Conservation (phyloP, 2,113 vertebrate species). For the Nicator chloris region DNA sequence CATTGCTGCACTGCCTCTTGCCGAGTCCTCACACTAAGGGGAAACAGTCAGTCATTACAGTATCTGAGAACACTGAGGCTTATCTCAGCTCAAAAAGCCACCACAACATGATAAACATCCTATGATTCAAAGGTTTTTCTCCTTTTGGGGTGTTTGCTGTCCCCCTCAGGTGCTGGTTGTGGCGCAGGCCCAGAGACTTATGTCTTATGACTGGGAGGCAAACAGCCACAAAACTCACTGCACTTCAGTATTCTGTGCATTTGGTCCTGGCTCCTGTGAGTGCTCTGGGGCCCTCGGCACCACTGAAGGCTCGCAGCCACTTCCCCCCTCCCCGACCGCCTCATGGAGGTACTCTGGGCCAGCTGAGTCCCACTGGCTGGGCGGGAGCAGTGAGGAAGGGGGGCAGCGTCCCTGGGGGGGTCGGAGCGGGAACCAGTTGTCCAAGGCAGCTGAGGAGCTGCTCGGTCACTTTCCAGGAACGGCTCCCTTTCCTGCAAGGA, state of each 20-base stretch:
- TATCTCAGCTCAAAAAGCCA: not conserved
- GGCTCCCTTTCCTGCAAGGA: not conserved
- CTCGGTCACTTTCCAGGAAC: not conserved
- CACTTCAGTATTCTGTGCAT: accelerated
- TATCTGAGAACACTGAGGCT: not conserved
- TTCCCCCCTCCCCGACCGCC: not conserved
- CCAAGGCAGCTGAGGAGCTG: not conserved
- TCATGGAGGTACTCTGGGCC: not conserved
- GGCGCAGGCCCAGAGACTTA: not conserved
- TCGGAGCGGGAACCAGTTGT: accelerated
- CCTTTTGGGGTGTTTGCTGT: accelerated
- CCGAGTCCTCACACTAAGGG: no score
- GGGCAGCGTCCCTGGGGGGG: not conserved
- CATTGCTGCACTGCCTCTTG: not conserved
- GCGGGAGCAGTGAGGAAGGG: not conserved
- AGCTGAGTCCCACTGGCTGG: not conserved
- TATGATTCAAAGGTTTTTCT: not conserved
- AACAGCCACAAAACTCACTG: not conserved
- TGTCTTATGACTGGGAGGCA: accelerated
- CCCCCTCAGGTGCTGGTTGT: accelerated
- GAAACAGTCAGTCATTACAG: accelerated
- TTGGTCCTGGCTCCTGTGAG: no score
- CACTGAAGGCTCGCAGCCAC: not conserved
- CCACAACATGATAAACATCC: not conserved
- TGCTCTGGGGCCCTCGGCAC: accelerated